A percentile compares a stretch with the other conserved stretches of the same genome.
These are phyloP conservation scores for Blennius ocellaris DNA, from an alignment of 2,113 vertebrate species.

Conservation along the genomic window DNA sequence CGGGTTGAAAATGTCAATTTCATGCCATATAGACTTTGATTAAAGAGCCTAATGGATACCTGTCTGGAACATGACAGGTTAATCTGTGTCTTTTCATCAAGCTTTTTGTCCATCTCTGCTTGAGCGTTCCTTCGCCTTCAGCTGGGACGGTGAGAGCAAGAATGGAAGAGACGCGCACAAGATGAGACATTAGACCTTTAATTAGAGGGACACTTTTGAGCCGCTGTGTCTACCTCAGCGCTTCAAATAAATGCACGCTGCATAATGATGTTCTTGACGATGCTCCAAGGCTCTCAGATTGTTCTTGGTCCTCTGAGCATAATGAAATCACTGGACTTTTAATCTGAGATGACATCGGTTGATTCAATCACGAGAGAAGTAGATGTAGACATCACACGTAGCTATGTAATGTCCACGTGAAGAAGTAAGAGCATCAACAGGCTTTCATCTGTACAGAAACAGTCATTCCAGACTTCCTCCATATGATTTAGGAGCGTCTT, in stretches of 20 bases:
- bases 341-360: constrained; percentile 40
- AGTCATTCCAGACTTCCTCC: constrained; percentile 10
- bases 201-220: constrained; percentile 59
- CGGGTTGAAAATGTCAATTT: constrained; percentile 83
- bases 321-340: constrained; percentile 42
- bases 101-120: constrained; percentile 70
- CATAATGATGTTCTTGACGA: constrained; percentile 50
- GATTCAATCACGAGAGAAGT: constrained; percentile 43
- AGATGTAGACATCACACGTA: constrained; percentile 11
- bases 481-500: constrained; percentile 41
- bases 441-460: background rate
- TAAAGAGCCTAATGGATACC: constrained; percentile 81
- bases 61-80: constrained; percentile 80
- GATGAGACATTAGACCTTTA: constrained; percentile 71
- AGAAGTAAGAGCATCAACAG: background rate
- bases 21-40: constrained; percentile 81
- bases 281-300: constrained; percentile 32
- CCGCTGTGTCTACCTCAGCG: constrained; percentile 50
- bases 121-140: constrained; percentile 47
- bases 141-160: constrained; percentile 39
- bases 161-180: constrained; percentile 56
- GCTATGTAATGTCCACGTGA: background rate
- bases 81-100: constrained; percentile 78
- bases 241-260: constrained; percentile 46
- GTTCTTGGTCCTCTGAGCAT: constrained; percentile 50